Evolutionary conservation across 2,888 invertebrate species (phyloP).

Genomic region (Ctenicera cuprea): DNA sequence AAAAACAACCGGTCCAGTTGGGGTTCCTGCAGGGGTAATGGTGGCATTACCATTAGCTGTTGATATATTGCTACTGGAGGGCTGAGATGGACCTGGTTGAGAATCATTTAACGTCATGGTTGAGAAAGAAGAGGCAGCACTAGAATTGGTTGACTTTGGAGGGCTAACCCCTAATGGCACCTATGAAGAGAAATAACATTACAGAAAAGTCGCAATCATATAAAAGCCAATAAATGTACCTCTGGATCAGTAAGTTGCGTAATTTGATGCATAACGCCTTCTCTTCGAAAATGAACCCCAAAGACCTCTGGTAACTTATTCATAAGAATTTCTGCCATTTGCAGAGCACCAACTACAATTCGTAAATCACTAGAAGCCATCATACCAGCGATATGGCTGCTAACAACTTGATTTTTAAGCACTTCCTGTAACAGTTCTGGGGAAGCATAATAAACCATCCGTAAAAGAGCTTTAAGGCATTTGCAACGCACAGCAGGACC

Average conservation of each 20-base stretch:
- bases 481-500: conserved; percentile 98
- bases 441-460: conserved; percentile 97
- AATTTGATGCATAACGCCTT: conserved; percentile 96
- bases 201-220: not conserved
- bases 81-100: conserved; percentile 70
- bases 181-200: conserved; percentile 51
- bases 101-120: conserved; percentile 72
- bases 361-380: conserved; percentile 97
- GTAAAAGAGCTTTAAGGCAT: conserved; percentile 94
- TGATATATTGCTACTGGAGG: conserved; percentile 65
- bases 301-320: conserved; percentile 97
- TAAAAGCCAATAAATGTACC: conserved; percentile 62
- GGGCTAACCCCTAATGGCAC: conserved; percentile 76
- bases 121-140: conserved; percentile 75
- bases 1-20: conserved; percentile 70
- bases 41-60: conserved; percentile 69
- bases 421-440: conserved; percentile 88
- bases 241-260: conserved; percentile 83
- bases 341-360: conserved; percentile 96
- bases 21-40: conserved; percentile 61
- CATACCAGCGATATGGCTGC: conserved; percentile 99
- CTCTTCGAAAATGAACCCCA: conserved; percentile 95
- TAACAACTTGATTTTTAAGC: conserved; percentile 85
- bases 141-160: conserved; percentile 74
- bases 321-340: conserved; percentile 98